Evolutionary conservation across 2,113 vertebrate genomes (phyloP), one percentile per base, ranked within the genome.

Genomic region (Pogonocichla stellata): DNA sequence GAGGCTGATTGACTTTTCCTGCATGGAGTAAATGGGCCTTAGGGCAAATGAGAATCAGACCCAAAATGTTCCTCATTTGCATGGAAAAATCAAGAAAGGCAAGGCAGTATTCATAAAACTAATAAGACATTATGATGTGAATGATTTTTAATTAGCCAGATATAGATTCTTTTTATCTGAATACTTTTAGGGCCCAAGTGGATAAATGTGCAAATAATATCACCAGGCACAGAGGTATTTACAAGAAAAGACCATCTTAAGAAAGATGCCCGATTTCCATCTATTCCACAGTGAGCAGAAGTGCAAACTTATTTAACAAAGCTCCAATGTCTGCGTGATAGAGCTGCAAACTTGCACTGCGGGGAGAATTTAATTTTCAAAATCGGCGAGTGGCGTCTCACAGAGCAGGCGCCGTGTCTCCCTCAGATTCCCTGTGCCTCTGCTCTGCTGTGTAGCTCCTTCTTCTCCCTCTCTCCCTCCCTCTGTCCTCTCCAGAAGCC

Each of bases 141-240:
- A 97, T 95, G 88, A 95, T 96, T 93, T 96, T 96, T 96, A 97
- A 97, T 97, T 97, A 97, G 93, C 64, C 78, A 78, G 82, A 87
- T 95, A 92, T 16, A 85, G 84, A 48, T 91, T 70, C 91, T 86
- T 97, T 94, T 80, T 58, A 95, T 90, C 95, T 73, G 31, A 86
- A 66, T 93, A 43, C 86, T 96, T 97, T 92, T 74, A 96, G 90
- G 92, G 93, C 84, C 91, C 92, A 67, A 88, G 66, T 38, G 48
- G 83, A 92, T 81, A 93, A 74, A 92, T 95, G 90, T 88, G 88
- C 95, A 95, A 95, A 88, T 71, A 86, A 3, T 29, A 70, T 56
- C 67, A 78, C 24, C 71, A 64, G 60, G 75, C 79, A 36, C 31
- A 73, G 61, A 79, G 43, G 62, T 66, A 67, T 78, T 92, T 62